Conservation (phyloP, 2,797 vertebrate genomes). For the Phrynocephalus forsythii region DNA sequence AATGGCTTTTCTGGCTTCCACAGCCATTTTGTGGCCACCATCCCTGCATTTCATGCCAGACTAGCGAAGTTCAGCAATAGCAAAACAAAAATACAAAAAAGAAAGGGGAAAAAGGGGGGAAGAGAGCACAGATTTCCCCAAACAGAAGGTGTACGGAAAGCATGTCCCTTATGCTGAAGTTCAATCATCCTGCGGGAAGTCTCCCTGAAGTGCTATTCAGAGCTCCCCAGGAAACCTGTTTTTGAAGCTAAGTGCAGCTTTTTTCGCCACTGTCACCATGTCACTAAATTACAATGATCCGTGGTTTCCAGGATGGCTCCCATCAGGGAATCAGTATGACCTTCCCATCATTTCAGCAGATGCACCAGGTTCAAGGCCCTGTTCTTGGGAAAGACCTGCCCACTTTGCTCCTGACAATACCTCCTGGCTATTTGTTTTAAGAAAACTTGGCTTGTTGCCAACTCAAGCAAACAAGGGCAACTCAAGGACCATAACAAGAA, state of each 20-base stretch:
- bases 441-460: not conserved
- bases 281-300: not conserved
- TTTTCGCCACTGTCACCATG: not conserved
- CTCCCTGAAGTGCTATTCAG: not conserved
- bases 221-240: not conserved
- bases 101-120: too few species aligned
- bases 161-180: not conserved
- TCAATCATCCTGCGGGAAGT: not conserved
- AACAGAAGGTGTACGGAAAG: not conserved
- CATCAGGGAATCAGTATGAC: too few species aligned
- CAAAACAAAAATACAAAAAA: not conserved
- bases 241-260: not conserved
- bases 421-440: not conserved
- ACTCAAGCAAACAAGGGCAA: not conserved
- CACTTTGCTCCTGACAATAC: not conserved
- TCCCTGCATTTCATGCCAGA: not conserved
- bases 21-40: too few species aligned
- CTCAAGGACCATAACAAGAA: not conserved
- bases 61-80: not conserved
- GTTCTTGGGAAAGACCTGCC: not conserved
- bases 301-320: too few species aligned
- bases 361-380: not conserved
- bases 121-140: not conserved
- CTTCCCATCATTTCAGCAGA: not conserved
- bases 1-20: too few species aligned